These are phyloP conservation scores for Colinus virginianus DNA, from an alignment of 2,113 vertebrate genomes.

Conservation along the genomic window DNA sequence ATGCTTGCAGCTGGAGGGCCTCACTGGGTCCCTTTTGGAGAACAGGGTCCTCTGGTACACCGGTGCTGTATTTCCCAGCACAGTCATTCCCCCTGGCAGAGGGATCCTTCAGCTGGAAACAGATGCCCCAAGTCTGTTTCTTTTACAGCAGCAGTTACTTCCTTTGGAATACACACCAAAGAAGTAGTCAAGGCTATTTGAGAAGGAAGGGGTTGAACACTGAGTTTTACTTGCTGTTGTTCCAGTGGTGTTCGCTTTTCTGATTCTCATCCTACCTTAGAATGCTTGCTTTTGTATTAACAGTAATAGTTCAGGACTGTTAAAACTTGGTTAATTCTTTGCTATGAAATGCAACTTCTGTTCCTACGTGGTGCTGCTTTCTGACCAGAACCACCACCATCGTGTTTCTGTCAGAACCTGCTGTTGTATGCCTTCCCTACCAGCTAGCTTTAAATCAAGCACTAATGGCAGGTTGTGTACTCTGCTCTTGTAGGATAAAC, in stretches of 20 bases:
- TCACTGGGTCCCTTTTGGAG: background rate
- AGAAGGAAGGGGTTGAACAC: background rate
- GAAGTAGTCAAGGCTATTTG: fast-evolving
- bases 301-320: background rate
- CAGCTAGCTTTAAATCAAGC: background rate
- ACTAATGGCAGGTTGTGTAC: background rate
- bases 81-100: background rate
- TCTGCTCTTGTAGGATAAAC: background rate
- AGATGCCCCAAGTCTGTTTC: fast-evolving
- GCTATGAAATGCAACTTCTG: background rate
- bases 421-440: background rate
- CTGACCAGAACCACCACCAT: background rate
- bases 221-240: background rate
- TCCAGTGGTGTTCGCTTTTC: background rate
- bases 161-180: background rate
- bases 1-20: background rate
- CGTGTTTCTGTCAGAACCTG: background rate
- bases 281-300: background rate
- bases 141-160: background rate
- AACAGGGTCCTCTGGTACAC: fast-evolving
- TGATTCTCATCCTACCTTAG: background rate
- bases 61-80: background rate
- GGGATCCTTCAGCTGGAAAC: background rate
- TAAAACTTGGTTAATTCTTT: background rate
- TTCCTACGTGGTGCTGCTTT: background rate